Base-by-base conservation (phyloP, 2,797 vertebrate genomes). In the Phalanger gymnotis region DNA sequence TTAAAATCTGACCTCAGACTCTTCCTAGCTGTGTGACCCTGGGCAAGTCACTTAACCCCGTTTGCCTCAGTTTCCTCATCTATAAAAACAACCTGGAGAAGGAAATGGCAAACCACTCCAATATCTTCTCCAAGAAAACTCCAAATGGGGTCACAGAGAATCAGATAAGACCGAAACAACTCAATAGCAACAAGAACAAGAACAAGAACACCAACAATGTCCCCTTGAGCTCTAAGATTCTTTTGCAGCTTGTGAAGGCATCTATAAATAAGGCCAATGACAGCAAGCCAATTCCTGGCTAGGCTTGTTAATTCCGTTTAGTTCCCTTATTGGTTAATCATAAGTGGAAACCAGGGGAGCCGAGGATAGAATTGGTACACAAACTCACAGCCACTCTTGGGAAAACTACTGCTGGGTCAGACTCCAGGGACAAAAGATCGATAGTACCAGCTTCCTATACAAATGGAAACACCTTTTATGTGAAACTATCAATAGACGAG, bases 291-390 rank as follows among this genome's bases (percentile, higher is more conserved):
- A 47, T 25, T 47, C n/a, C n/a, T 73, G 66, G 34, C 19, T 22
- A 40, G n/a, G n/a, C 22, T 40, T 47, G 19, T 47, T 47, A 47
- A 81, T 47, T 25, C n/a, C 25, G 25, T 34, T 81, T 81, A 25
- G 66, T 81, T 81, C 4, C 66, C 22, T 47, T 25, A 40, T 40
- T 40, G n/a, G 34, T 40, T 73, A 2, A 19, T 81, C 66, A 81
- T 0, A 54, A 81, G 9, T 1, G 4, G 19, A 81, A 47, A 81
- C 73, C 92, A 34, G 47, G 2, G 56, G 90, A 95, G 31, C 81
- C 0, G 4, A 7, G 56, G 58, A 53, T 22, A 58, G 25, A 4
- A 4, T 2, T 22, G 30, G 52, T 0, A 2, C 5, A 34, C 30
- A 27, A 87, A 27, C 14, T 12, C 93, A 90, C 90, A 94, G 51